Evolutionary conservation across 2,113 vertebrate genomes (phyloP).

Genomic region (Tamias sibiricus): DNA sequence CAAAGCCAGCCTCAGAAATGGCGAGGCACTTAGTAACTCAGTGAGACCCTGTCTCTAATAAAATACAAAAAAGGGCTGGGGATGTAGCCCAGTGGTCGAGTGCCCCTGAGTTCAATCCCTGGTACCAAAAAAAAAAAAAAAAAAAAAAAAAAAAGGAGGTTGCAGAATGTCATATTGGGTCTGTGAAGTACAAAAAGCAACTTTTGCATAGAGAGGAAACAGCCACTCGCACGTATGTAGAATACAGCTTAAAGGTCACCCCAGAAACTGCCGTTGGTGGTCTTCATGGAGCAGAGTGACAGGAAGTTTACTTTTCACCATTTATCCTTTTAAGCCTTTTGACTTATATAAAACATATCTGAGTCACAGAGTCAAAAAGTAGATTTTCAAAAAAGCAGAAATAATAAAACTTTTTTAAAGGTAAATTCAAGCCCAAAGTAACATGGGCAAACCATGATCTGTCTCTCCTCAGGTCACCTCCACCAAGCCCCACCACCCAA

Average conservation of each 20-base stretch:
- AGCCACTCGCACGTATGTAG: accelerated
- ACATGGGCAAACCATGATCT: not conserved
- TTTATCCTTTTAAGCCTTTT: not conserved
- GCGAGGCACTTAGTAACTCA: too few species aligned
- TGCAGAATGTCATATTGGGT: accelerated
- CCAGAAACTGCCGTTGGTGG: not conserved
- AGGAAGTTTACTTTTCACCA: not conserved
- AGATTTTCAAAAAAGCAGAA: not conserved
- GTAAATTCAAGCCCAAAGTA: not conserved
- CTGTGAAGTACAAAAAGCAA: not conserved
- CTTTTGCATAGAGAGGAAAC: not conserved
- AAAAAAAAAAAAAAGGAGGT: not conserved
- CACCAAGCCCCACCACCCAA: slow-evolving; percentile 90
- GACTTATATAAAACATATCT: not conserved
- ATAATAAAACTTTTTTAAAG: not conserved
- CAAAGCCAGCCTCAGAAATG: too few species aligned
- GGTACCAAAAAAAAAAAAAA: too few species aligned
- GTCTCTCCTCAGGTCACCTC: slow-evolving; percentile 90
- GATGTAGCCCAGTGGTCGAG: too few species aligned
- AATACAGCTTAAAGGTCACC: not conserved
- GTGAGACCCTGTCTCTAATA: too few species aligned
- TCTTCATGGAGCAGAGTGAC: not conserved
- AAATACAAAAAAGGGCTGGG: too few species aligned
- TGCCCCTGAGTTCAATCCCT: too few species aligned
- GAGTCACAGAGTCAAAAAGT: not conserved